Base-by-base conservation (phyloP, 2,888 invertebrate genomes). In the Agrotis clavis region DNA sequence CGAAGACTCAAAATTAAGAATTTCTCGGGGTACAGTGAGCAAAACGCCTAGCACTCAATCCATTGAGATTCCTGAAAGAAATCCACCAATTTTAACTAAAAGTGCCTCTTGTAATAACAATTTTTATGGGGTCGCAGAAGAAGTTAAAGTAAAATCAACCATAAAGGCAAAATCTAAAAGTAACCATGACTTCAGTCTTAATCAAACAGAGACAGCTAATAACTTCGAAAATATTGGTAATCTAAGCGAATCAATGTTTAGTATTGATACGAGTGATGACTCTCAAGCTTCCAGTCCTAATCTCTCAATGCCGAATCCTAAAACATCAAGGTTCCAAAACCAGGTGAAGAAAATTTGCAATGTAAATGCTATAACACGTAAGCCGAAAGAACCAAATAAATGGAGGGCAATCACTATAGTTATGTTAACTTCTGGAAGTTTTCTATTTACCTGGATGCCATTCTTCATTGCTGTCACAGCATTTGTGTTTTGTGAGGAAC, bases 401-500 rank as follows among this genome's bases (percentile, higher is more conserved):
- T 97, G 97, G 96, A 96, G 97, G 83, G 97, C 97, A 0, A 96
- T 97, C 9, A 97, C 97, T 83, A 96, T 97, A 21, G 97, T 97
- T 0, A 88, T 97, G 87, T 94, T 97, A 14, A 97, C 97, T 19
- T 96, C 97, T 1, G 96, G 97, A 2, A 97, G 97, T 84, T 97
- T 97, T 83, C 90, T 97, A 77, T 85, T 97, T 9, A 97, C 97
- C 0, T 97, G 97, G 97, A 91, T 96, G 79, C 97, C 97, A 1
- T 97, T 97, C 85, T 97, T 97, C 82, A 89, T 97, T n/a, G 92
- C 95, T 4, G 96, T 97, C 4, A 94, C 96, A 64, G 91, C 97
- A 74, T 97, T 96, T 85, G 96, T 96, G 0, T 93, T 96, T 67
- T 97, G 97, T 79, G 95, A 96, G 82, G 92, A 94, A 2, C 93